Evolutionary conservation across 2,888 invertebrate species (phyloP), one percentile per base, ranked within the genome.

Genomic region (Melolontha melolontha): DNA sequence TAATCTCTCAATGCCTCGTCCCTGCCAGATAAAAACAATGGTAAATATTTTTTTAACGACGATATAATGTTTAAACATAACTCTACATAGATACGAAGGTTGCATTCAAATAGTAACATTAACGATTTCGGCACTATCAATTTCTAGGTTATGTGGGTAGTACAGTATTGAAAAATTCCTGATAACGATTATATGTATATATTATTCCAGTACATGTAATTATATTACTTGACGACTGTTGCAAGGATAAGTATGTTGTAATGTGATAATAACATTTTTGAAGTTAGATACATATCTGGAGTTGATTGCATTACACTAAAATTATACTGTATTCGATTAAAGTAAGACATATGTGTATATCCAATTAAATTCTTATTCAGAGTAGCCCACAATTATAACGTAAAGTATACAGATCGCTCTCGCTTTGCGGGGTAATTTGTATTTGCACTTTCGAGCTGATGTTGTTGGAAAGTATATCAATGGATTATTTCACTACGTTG

Each of bases 101-200:
- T 44, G 59, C 59, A 59, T 59, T 59, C 29, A 59, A 59, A 59
- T 47, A 47, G 16, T 34, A 12, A 44, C 47, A 59, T 59, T 47
- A 59, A 29, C 47, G 55, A 17, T 42, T 42, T n/a, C 27, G 42
- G 29, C 47, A 29, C 44, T 59, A 59, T 59, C 59, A 59, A 59
- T 47, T 59, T 47, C 59, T 44, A 59, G 59, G 47, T 16, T 59
- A 59, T 59, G 59, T 59, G 59, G 44, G 59, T 59, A 59, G n/a
- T 57, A 10, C n/a, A 6, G 44, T 27, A 41, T 17, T 27, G 57
- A 59, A 59, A 47, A 47, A 47, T 59, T 47, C 34, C 47, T 29
- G 44, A 49, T 22, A 22, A 49, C 11, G 22, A 11, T 22, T 8
- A 47, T 12, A 16, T 7, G 14, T 47, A 47, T 1, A 2, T 47